Conservation (phyloP, 2,113 vertebrate genomes). For the Stigmatopora argus region DNA sequence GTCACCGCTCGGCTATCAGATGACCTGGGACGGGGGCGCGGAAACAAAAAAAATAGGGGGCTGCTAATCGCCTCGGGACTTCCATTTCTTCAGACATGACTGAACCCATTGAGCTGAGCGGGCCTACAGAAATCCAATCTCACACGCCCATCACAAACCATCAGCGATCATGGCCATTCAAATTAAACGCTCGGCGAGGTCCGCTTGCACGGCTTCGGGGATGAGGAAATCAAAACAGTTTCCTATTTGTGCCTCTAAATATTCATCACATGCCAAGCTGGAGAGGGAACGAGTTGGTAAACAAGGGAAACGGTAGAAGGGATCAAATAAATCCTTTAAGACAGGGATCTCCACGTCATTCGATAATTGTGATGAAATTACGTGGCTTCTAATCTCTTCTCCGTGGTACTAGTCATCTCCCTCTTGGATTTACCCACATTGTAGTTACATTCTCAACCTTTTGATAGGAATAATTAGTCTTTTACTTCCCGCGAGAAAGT, state of each 20-base stretch:
- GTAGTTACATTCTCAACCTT: constrained; percentile 59
- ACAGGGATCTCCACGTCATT: constrained; percentile 58
- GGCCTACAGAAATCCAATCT: constrained; percentile 74
- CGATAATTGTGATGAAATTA: constrained; percentile 75
- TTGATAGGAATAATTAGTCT: constrained; percentile 59
- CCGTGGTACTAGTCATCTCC: constrained; percentile 66
- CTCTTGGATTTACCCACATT: constrained; percentile 57
- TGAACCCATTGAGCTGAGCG: constrained; percentile 67
- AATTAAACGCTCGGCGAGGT: constrained; percentile 66
- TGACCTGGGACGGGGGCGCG: constrained; percentile 69
- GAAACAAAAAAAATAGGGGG: constrained; percentile 59
- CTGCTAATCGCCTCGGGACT: constrained; percentile 69
- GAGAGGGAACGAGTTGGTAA: constrained; percentile 39
- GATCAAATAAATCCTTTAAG: constrained; percentile 66
- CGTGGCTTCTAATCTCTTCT: constrained; percentile 66
- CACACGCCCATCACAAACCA: constrained; percentile 58
- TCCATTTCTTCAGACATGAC: constrained; percentile 74
- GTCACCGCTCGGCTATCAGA: constrained; percentile 74
- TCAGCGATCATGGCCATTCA: constrained; percentile 63
- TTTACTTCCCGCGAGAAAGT: constrained; percentile 49
- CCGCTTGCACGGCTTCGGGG: constrained; percentile 36
- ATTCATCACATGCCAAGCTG: constrained; percentile 55
- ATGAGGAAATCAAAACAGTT: constrained; percentile 59
- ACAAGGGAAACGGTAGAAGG: constrained; percentile 48
- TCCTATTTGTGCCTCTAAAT: constrained; percentile 64